Conservation (phyloP, 2,888 invertebrate species). For the Thalpophila matura region DNA sequence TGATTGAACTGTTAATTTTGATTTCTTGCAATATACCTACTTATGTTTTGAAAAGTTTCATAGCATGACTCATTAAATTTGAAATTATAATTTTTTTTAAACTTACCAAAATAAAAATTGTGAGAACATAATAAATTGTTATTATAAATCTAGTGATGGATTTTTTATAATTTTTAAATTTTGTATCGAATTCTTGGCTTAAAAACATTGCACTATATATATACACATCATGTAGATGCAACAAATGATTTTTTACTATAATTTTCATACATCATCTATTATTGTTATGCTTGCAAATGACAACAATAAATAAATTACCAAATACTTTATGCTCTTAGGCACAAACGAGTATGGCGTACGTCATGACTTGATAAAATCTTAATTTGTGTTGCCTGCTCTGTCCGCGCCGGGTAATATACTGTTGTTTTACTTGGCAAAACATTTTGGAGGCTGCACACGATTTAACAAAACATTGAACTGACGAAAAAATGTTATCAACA, state of each 20-base stretch:
- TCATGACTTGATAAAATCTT: slow-evolving; percentile 82
- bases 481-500: slow-evolving; percentile 1
- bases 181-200: too few species aligned
- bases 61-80: too few species aligned
- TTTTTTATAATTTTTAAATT: too few species aligned
- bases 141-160: too few species aligned
- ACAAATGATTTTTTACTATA: neutral
- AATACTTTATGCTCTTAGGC: slow-evolving; percentile 64
- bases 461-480: slow-evolving; percentile 49
- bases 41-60: accelerated
- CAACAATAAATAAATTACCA: slow-evolving; percentile 59
- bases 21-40: too few species aligned
- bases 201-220: too few species aligned
- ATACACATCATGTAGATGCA: too few species aligned
- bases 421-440: slow-evolving; percentile 64
- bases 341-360: slow-evolving; percentile 64
- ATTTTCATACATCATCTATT: neutral
- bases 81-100: too few species aligned
- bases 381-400: slow-evolving; percentile 78
- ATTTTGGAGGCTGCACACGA: slow-evolving; percentile 57
- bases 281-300: slow-evolving; percentile 23
- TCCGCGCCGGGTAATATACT: slow-evolving; percentile 67
- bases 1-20: neutral
- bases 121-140: too few species aligned
- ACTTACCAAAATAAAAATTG: too few species aligned